Percentiles rank a stretch among this genome's conserved stretches.
These are phyloP conservation scores for Macaria liturata DNA, from an alignment of 2,888 invertebrate species.

Conservation along the genomic window DNA sequence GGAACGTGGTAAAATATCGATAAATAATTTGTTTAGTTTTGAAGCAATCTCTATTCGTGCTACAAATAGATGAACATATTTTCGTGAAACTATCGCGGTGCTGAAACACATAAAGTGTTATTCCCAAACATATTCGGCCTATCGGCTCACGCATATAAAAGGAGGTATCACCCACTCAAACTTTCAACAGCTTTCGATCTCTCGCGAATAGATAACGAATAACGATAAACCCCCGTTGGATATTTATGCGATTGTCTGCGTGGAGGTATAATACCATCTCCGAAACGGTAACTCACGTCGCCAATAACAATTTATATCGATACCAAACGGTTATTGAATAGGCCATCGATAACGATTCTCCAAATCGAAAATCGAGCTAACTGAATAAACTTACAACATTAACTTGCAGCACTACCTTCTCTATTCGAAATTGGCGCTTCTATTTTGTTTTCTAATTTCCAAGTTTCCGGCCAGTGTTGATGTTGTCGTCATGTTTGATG, in stretches of 20 bases:
- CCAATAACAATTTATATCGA: slow-evolving; percentile 76
- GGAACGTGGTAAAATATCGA: too few species aligned
- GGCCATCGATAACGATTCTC: slow-evolving; percentile 63
- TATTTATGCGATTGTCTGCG: slow-evolving; percentile 75
- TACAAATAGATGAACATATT: too few species aligned
- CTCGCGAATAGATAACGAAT: slow-evolving; percentile 59
- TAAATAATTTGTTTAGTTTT: too few species aligned
- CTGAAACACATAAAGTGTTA: slow-evolving; percentile 28
- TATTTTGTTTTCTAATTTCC: slow-evolving; percentile 5
- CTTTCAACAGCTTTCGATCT: slow-evolving; percentile 61
- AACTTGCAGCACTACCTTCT: slow-evolving; percentile 35
- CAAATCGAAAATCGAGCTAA: slow-evolving; percentile 49
- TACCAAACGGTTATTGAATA: slow-evolving; percentile 72
- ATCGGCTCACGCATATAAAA: slow-evolving; percentile 41
- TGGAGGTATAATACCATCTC: slow-evolving; percentile 66
- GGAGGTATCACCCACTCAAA: slow-evolving; percentile 56
- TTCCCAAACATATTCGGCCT: slow-evolving; percentile 28
- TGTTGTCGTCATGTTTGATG: slow-evolving; percentile 24
- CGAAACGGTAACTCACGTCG: slow-evolving; percentile 74
- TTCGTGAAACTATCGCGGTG: slow-evolving; percentile 15
- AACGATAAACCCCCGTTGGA: slow-evolving; percentile 64
- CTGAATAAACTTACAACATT: slow-evolving; percentile 39
- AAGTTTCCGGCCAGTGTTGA: slow-evolving; percentile 14
- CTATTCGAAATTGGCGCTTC: slow-evolving; percentile 19
- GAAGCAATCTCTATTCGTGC: too few species aligned